Conservation (phyloP, 2,113 vertebrate genomes). For the Tringa solitaria region DNA sequence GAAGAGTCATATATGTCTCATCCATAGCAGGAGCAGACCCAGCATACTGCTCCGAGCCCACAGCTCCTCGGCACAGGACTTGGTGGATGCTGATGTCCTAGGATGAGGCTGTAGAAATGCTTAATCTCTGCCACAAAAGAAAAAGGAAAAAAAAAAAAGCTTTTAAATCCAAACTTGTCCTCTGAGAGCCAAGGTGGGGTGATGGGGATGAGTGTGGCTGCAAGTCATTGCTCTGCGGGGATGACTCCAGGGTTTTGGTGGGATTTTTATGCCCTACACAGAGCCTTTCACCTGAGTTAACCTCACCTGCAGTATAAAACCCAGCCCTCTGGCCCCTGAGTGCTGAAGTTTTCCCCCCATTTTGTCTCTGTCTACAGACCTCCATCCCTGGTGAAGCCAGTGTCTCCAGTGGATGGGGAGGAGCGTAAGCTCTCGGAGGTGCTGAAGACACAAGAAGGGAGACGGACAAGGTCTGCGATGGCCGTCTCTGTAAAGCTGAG, state of each 20-base stretch:
- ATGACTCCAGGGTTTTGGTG: background rate
- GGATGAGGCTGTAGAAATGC: background rate
- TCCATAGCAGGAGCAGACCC: background rate
- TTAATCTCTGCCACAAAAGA: background rate
- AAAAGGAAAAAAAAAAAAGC: background rate
- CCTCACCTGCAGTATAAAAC: background rate
- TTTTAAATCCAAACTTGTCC: background rate
- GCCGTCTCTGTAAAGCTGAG: slow-evolving; percentile 52
- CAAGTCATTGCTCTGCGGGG: background rate
- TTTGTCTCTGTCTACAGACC: background rate
- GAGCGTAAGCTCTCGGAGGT: slow-evolving; percentile 65
- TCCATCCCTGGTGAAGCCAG: background rate
- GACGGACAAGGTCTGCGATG: slow-evolving; percentile 59
- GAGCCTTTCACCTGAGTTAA: background rate
- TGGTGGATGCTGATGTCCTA: background rate
- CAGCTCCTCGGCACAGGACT: background rate
- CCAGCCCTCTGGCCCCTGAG: background rate
- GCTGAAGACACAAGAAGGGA: slow-evolving; percentile 72
- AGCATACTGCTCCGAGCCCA: background rate
- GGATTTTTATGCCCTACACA: background rate
- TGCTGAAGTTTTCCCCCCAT: background rate
- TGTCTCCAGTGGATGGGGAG: background rate
- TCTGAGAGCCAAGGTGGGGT: accelerated
- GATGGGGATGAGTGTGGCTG: background rate
- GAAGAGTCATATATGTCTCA: background rate